A percentile compares a stretch with the other conserved stretches of the same genome.
Evolutionary conservation across 2,113 vertebrate genomes (phyloP).

Genomic region (Xiphorhynchus elegans): DNA sequence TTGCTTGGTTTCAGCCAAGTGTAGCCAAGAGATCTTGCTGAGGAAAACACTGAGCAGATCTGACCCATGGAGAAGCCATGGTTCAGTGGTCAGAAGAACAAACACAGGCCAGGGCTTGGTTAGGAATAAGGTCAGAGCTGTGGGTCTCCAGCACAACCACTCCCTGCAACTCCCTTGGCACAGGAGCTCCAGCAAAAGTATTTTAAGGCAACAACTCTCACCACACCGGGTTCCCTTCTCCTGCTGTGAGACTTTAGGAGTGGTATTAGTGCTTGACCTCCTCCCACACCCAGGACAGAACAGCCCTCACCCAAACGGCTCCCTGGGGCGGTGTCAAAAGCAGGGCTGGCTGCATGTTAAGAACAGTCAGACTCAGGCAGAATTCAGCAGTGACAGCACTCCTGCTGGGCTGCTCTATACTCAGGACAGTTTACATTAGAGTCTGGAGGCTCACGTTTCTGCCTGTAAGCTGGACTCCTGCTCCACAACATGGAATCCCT

Average conservation of each 20-base stretch:
- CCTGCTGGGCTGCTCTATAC: not conserved
- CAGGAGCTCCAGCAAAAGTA: not conserved
- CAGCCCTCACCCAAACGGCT: not conserved
- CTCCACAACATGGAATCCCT: constrained; percentile 22
- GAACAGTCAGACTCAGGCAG: not conserved
- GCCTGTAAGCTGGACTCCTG: not conserved
- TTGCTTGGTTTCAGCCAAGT: not conserved
- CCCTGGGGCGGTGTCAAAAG: not conserved
- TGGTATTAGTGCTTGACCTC: not conserved
- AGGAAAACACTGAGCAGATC: not conserved
- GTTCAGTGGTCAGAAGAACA: not conserved
- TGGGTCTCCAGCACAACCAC: not conserved
- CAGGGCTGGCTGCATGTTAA: fast-evolving
- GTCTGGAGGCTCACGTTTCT: not conserved
- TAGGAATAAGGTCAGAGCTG: not conserved
- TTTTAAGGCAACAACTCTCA: not conserved
- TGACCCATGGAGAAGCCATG: not conserved
- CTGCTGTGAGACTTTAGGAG: not conserved
- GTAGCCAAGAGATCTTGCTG: not conserved
- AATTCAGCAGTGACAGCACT: not conserved
- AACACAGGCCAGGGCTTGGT: not conserved
- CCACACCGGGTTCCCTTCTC: not conserved
- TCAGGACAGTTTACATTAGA: not conserved
- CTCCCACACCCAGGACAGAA: not conserved
- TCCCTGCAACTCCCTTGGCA: not conserved